A percentile compares a stretch with the other conserved stretches of the same genome.
phyloP scores from a whole-genome alignment of 1,140 invertebrate genomes.

The Zaprionus lachaisei region DNA sequence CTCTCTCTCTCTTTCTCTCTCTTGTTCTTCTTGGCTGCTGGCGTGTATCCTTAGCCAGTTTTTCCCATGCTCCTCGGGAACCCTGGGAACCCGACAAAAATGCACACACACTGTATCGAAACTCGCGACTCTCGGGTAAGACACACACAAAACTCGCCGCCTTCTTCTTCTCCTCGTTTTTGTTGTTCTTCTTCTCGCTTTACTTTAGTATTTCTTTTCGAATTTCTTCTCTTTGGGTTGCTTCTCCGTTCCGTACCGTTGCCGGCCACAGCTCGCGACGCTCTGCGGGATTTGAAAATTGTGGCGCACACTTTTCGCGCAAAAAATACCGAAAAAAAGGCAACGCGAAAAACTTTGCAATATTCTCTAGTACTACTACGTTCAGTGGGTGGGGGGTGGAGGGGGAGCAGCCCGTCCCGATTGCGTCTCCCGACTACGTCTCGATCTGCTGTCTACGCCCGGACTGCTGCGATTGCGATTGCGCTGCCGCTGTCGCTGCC shows the following conservation, averaged over 20 bases:
- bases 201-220: conserved; percentile 16
- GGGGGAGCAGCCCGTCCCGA: not conserved
- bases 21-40: not conserved
- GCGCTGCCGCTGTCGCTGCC: conserved; percentile 12
- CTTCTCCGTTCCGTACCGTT: conserved; percentile 45
- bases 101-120: not conserved
- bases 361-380: not conserved
- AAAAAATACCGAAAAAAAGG: conserved; percentile 6
- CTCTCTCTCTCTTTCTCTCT: not conserved
- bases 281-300: conserved; percentile 69
- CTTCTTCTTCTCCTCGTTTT: conserved; percentile 6
- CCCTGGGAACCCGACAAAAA: conserved; percentile 41
- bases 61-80: conserved; percentile 64
- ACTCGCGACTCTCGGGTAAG: conserved; percentile 1
- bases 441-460: conserved; percentile 32
- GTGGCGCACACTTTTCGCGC: conserved; percentile 63
- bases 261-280: conserved; percentile 63
- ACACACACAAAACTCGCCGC: conserved; percentile 9
- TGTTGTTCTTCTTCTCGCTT: not conserved
- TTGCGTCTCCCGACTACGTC: conserved; percentile 2
- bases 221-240: conserved; percentile 8
- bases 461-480: conserved; percentile 41
- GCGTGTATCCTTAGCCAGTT: conserved; percentile 68
- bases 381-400: too few relatives aligned
- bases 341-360: conserved; percentile 8